Evolutionary conservation across 1,140 invertebrate species (phyloP), one percentile per base, ranked within the genome.

Genomic region (Drepana arcuata): DNA sequence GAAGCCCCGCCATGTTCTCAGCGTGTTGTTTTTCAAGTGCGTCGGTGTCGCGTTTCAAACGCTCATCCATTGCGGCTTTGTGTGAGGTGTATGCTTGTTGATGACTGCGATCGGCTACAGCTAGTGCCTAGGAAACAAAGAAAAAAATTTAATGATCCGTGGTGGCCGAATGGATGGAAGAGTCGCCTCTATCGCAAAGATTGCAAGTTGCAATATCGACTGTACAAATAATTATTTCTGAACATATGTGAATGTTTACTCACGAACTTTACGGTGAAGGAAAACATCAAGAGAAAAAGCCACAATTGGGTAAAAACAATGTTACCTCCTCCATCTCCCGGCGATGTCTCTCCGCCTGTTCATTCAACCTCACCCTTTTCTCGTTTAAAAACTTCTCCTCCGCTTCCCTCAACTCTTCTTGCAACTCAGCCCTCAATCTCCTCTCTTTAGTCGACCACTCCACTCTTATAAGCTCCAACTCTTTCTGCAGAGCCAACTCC

Each of bases 321-420:
- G 48, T 53, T 54, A 88, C 85, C 51, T 85, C 69, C 47, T 89
- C 83, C 27, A 89, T 45, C 34, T 85, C 75, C 12, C 53, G 43
- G 31, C 84, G 84, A 44, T 89, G 84, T 18, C 81, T 73, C 2
- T 55, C 46, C 2, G 77, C 70, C 21, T 86, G 86, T 16, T 84
- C 74, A 14, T 27, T 58, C 44, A 61, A 80, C 52, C 77, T 74
- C 66, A 74, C 25, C 81, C 60, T 85, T 71, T 40, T 86, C 10
- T 88, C 84, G 34, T 74, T 78, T 43, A 87, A 77, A 43, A 87
- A 72, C 41, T 81, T 85, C 14, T 84, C 74, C 45, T 85, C 82
- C 1, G 85, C 64, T 16, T 85, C 83, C 2, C 77, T 83, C n/a
- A 87, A 56, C 23, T 86, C 78, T 0, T 82, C 61, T 14, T 86